A percentile compares a stretch with the other conserved stretches of the same genome.
Evolutionary conservation across 2,888 invertebrate genomes (phyloP).

Genomic region (Patella caerulea): DNA sequence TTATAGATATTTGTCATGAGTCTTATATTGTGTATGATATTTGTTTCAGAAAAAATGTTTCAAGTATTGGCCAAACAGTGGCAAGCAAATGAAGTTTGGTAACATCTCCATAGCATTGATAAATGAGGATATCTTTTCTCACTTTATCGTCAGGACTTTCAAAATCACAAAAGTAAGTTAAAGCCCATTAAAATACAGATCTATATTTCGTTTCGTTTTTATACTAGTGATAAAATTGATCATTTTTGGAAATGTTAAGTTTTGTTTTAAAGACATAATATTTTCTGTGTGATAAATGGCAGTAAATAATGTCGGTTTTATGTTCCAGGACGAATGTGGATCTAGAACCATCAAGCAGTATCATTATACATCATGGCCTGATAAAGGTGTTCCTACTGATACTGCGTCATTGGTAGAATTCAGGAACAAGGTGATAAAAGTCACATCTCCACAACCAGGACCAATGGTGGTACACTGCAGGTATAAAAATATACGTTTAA

Average conservation of each 20-base stretch:
- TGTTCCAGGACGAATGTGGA: constrained; percentile 11
- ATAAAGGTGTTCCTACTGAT: constrained; percentile 55
- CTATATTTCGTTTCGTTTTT: too few relatives aligned
- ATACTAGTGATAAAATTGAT: too few relatives aligned
- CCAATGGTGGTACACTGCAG: constrained; percentile 51
- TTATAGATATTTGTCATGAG: too few relatives aligned
- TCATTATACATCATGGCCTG: constrained; percentile 67
- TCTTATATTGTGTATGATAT: too few relatives aligned
- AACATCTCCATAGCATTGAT: constrained; percentile 41
- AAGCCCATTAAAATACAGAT: neutral
- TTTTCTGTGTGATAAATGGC: neutral
- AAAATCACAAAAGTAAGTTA: constrained; percentile 38
- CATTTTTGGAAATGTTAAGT: too few relatives aligned
- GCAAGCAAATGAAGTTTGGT: constrained; percentile 39
- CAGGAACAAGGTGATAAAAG: constrained; percentile 47
- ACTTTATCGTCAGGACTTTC: constrained; percentile 51
- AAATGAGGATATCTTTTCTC: constrained; percentile 47
- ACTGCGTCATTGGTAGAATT: constrained; percentile 58
- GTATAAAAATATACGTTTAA: constrained; percentile 26
- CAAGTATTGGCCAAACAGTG: constrained; percentile 55
- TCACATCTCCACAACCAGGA: constrained; percentile 29
- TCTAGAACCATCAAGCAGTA: constrained; percentile 49
- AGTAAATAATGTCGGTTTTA: neutral
- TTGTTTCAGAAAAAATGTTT: constrained; percentile 53
- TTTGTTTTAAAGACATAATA: neutral